A percentile compares a stretch with the other conserved stretches of the same genome.
phyloP scores from a whole-genome alignment of 2,888 invertebrate species.

The Drosophila paucipuncta region DNA sequence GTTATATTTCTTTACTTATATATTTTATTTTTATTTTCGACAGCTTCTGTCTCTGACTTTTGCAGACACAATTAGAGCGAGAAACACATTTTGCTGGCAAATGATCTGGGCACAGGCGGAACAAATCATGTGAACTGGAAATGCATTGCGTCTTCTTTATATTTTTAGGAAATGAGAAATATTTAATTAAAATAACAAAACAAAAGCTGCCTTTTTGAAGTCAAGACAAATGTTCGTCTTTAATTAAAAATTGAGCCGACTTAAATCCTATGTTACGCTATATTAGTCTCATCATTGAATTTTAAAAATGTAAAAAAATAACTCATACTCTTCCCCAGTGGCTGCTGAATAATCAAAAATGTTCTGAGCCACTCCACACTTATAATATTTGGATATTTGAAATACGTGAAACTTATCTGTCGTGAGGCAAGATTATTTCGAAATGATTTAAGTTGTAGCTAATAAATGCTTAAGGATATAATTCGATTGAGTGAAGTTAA shows the following conservation, averaged over 20 bases:
- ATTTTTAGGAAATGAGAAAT: background rate
- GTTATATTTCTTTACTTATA: constrained; percentile 28
- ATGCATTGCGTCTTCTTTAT: constrained; percentile 3
- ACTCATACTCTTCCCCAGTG: background rate
- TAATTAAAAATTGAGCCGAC: background rate
- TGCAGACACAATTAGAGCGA: constrained; percentile 42
- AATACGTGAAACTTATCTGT: background rate
- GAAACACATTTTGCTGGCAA: constrained; percentile 33
- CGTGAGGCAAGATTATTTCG: background rate
- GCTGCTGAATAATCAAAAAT: too few relatives aligned
- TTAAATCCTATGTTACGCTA: background rate
- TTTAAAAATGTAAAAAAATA: background rate
- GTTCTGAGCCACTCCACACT: background rate
- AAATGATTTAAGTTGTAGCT: background rate
- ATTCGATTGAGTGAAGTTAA: background rate
- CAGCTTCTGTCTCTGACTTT: constrained; percentile 54
- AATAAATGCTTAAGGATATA: background rate
- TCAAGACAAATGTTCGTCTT: background rate
- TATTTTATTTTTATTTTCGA: constrained; percentile 18
- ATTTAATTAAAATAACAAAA: constrained; percentile 7
- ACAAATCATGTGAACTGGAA: constrained; percentile 10
- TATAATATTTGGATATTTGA: background rate
- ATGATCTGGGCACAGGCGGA: constrained; percentile 16
- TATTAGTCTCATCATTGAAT: background rate
- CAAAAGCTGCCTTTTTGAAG: background rate